A percentile compares a stretch with the other conserved stretches of the same genome.
These are phyloP conservation scores for Drosophila azteca DNA, from an alignment of 1,140 invertebrate genomes.

Conservation along the genomic window DNA sequence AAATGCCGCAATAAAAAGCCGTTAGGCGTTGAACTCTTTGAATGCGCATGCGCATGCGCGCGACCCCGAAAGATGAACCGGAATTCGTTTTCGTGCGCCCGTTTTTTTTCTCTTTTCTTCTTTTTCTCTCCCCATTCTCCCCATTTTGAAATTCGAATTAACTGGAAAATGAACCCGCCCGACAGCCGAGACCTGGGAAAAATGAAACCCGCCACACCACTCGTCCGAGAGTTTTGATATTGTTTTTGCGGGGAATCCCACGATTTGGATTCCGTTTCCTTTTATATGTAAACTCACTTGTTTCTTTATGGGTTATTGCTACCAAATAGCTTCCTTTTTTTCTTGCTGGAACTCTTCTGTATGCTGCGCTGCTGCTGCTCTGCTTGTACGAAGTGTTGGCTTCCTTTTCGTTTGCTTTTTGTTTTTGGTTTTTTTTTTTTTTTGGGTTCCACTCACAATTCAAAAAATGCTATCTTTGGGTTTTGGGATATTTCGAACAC, in stretches of 20 bases:
- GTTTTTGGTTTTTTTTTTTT: no score
- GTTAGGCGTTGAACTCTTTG: constrained; percentile 56
- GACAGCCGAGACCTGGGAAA: no score
- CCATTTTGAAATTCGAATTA: constrained; percentile 31
- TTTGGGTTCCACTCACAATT: constrained; percentile 1
- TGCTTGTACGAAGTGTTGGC: not conserved
- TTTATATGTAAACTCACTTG: no score
- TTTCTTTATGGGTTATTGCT: no score
- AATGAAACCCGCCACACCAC: no score
- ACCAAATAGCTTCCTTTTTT: no score
- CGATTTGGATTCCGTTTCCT: no score
- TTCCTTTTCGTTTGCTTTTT: constrained; percentile 7
- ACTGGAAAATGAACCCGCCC: constrained; percentile 38
- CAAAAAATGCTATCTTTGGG: constrained; percentile 7
- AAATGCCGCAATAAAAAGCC: constrained; percentile 23
- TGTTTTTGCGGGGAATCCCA: no score
- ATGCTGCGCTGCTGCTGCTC: not conserved
- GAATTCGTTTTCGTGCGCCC: constrained; percentile 38
- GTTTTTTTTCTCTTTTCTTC: constrained; percentile 12
- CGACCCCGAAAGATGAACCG: constrained; percentile 55
- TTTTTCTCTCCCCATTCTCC: no score
- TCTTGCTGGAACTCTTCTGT: not conserved
- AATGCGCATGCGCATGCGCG: constrained; percentile 42
- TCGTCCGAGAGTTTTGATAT: no score
- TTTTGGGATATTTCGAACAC: no score